A percentile compares a stretch with the other conserved stretches of the same genome.
Evolutionary conservation across 2,113 vertebrate species (phyloP).

Genomic region (Arenaria interpres): DNA sequence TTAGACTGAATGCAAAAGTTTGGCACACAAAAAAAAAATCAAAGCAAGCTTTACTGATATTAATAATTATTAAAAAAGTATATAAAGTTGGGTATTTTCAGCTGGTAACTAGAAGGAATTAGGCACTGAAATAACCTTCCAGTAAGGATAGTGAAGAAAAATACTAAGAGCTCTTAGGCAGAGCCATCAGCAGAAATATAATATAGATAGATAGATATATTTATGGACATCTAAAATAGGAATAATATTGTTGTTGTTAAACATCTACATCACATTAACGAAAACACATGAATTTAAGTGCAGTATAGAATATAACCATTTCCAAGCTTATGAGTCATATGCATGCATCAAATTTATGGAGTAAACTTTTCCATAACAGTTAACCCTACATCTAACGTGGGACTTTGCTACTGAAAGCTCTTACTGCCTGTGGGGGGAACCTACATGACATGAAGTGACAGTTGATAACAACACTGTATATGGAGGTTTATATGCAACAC

Average conservation of each 20-base stretch:
- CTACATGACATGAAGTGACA: not conserved
- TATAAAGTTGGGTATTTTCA: conserved; percentile 33
- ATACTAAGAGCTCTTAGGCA: not conserved
- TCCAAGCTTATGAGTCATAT: not conserved
- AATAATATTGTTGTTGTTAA: not conserved
- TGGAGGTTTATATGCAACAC: no score
- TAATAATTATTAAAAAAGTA: conserved; percentile 22
- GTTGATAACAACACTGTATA: no score
- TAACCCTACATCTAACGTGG: not conserved
- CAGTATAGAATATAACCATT: not conserved
- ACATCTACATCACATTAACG: not conserved
- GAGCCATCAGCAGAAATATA: not conserved
- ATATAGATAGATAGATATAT: not conserved
- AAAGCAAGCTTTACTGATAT: conserved; percentile 41
- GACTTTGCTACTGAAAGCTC: not conserved
- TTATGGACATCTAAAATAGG: not conserved
- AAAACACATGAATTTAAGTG: not conserved
- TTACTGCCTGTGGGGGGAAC: not conserved
- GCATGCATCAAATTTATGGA: not conserved
- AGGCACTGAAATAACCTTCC: conserved; percentile 11
- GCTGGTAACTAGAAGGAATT: not conserved
- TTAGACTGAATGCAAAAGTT: not conserved
- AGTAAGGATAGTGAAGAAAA: not conserved
- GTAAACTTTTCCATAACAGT: not conserved
- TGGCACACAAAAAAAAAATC: not conserved